Evolutionary conservation across 2,797 vertebrate species (phyloP).

Genomic region (Psittacula derbiana): DNA sequence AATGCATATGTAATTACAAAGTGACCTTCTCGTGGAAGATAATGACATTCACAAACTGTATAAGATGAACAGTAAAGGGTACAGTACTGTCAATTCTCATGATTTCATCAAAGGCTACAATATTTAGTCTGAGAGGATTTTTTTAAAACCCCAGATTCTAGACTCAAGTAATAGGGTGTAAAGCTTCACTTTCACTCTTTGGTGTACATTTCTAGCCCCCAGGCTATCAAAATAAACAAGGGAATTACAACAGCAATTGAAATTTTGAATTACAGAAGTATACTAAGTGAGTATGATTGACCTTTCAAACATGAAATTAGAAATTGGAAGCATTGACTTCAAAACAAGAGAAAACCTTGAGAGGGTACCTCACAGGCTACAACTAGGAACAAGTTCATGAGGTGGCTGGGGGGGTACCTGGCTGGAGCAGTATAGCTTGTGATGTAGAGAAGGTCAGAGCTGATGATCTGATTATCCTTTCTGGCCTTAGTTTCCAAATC

Average conservation of each 20-base stretch:
- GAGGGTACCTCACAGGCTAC: neutral
- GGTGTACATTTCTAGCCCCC: neutral
- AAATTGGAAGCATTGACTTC: neutral
- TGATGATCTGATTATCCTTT: neutral
- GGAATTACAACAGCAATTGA: neutral
- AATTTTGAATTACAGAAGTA: neutral
- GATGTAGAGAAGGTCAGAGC: neutral
- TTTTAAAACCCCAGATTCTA: neutral
- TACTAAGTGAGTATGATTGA: fast-evolving
- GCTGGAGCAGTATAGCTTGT: neutral
- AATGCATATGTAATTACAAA: neutral
- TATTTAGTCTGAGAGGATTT: neutral
- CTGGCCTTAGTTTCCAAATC: neutral
- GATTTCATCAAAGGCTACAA: neutral
- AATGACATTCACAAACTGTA: neutral
- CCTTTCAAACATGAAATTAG: neutral
- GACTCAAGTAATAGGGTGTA: neutral
- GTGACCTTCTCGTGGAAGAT: slow-evolving; percentile 5
- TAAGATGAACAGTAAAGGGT: neutral
- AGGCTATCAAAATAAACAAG: neutral
- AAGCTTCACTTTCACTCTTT: neutral
- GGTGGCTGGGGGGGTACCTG: neutral
- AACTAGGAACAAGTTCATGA: neutral
- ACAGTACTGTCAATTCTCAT: neutral
- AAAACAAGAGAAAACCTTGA: neutral